These are phyloP conservation scores for Glyphotaelius pellucidus DNA, from an alignment of 2,888 invertebrate genomes.

Conservation along the genomic window DNA sequence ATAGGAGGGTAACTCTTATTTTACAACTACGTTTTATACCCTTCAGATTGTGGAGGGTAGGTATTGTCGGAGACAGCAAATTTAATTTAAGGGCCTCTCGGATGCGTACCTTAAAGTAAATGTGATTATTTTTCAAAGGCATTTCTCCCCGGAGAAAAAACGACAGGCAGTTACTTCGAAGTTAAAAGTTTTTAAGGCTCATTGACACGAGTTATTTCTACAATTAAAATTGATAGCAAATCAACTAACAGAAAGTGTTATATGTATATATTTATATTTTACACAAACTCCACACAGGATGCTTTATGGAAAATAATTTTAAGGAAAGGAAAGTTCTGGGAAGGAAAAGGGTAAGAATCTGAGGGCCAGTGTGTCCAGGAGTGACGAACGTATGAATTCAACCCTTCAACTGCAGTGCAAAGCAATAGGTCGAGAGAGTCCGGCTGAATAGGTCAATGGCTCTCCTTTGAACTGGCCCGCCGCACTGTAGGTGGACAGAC, in stretches of 20 bases:
- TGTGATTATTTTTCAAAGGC: conserved; percentile 7
- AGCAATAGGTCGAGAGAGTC: too few species aligned
- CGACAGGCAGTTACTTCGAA: not conserved
- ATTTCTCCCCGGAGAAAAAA: not conserved
- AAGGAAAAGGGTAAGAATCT: too few species aligned
- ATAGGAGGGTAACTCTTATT: conserved; percentile 18
- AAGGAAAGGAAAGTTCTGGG: too few species aligned
- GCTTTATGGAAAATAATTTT: too few species aligned
- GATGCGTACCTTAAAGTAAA: not conserved
- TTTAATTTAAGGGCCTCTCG: conserved; percentile 12
- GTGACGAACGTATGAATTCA: too few species aligned
- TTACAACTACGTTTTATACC: conserved; percentile 32
- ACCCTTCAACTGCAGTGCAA: too few species aligned
- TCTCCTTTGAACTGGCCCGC: too few species aligned
- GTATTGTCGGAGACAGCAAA: conserved; percentile 5
- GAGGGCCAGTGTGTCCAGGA: too few species aligned
- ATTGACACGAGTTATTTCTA: not conserved
- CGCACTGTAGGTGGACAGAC: too few species aligned
- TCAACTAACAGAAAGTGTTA: not conserved
- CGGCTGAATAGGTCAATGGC: too few species aligned
- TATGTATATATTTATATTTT: too few species aligned
- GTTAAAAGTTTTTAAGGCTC: not conserved
- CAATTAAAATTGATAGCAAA: not conserved
- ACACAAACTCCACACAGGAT: too few species aligned
- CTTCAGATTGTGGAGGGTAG: not conserved